These are phyloP conservation scores for Colletes gigas DNA, from an alignment of 1,140 invertebrate species.

Conservation along the genomic window DNA sequence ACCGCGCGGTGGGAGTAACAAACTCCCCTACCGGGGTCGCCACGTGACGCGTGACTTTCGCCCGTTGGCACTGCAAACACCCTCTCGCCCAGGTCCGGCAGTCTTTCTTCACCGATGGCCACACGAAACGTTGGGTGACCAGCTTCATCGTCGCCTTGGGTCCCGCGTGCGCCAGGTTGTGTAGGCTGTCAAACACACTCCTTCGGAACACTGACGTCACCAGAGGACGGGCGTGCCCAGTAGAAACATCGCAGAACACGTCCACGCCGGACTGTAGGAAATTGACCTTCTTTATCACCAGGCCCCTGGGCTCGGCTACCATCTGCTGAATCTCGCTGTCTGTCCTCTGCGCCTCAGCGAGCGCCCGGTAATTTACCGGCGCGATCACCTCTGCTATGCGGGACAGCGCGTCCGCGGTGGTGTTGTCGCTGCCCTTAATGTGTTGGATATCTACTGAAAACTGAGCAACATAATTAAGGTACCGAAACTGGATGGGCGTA, in stretches of 20 bases:
- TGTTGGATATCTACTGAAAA: background rate
- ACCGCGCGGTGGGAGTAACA: constrained; percentile 31
- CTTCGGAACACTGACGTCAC: background rate
- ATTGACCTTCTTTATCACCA: background rate
- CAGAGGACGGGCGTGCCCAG: background rate
- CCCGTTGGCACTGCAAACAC: constrained; percentile 59
- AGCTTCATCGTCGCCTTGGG: constrained; percentile 39
- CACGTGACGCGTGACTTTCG: constrained; percentile 57
- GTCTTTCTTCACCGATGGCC: constrained; percentile 63
- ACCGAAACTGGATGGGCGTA: background rate
- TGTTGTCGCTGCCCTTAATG: background rate
- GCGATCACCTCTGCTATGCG: background rate
- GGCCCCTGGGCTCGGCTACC: background rate
- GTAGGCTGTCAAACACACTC: constrained; percentile 17
- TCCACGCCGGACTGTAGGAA: background rate
- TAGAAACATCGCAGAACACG: background rate
- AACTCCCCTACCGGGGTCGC: constrained; percentile 28
- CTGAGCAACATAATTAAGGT: background rate
- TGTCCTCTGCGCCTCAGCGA: background rate
- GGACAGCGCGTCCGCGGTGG: background rate
- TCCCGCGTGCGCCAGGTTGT: constrained; percentile 59
- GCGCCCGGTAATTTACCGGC: background rate
- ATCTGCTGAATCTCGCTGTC: background rate
- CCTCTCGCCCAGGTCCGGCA: constrained; percentile 41
- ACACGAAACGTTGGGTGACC: constrained; percentile 57